Conservation (phyloP, 2,888 invertebrate species). For the Ophion costatus region DNA sequence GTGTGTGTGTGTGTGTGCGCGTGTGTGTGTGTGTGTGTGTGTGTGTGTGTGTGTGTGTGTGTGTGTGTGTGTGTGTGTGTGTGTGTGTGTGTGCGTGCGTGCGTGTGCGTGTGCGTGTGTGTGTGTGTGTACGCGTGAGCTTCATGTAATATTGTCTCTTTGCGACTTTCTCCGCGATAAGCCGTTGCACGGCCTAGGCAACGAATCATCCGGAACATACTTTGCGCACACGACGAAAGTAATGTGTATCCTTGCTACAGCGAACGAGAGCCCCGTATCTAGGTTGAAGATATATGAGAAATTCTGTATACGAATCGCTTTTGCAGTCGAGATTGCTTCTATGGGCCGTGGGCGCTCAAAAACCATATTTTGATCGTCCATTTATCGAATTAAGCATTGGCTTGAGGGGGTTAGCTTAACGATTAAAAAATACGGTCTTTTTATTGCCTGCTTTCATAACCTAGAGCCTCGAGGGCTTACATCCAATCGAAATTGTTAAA, state of each 20-base stretch:
- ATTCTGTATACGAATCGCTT: conserved; percentile 39
- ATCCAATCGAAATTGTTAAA: not conserved
- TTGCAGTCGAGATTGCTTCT: conserved; percentile 50
- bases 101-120: not conserved
- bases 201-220: conserved; percentile 59
- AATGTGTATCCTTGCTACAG: not conserved
- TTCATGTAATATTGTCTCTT: conserved; percentile 35
- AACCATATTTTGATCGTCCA: conserved; percentile 65
- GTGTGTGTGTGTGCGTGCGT: not conserved
- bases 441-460: not conserved
- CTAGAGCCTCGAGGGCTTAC: too few species aligned
- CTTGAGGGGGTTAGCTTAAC: conserved; percentile 68
- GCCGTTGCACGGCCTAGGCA: conserved; percentile 51
- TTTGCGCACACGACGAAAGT: not conserved
- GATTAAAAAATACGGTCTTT: conserved; percentile 66
- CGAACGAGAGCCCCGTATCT: conserved; percentile 4
- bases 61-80: too few species aligned
- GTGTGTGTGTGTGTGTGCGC: too few species aligned
- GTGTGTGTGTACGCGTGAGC: conserved; percentile 5
- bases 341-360: conserved; percentile 50
- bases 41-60: too few species aligned
- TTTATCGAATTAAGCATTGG: conserved; percentile 81
- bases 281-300: conserved; percentile 23
- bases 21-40: too few species aligned
- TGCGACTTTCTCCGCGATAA: conserved; percentile 41